Evolutionary conservation across 2,888 invertebrate genomes (phyloP).

Genomic region (Cerastis rubricosa): DNA sequence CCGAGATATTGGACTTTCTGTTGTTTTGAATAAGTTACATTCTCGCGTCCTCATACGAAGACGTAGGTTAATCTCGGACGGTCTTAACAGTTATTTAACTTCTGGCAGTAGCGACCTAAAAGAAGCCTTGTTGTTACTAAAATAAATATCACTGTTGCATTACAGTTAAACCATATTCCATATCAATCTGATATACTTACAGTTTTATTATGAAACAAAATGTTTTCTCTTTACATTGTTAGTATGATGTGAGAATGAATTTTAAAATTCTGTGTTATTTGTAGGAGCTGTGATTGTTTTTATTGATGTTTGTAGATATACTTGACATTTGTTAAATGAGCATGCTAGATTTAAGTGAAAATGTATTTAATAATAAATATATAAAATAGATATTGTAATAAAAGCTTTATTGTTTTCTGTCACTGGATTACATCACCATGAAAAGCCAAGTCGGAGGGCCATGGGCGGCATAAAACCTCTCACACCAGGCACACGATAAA

Average conservation of each 20-base stretch:
- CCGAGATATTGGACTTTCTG: not conserved
- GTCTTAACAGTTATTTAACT: not conserved
- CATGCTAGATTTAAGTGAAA: conserved; percentile 45
- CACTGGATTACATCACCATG: not conserved
- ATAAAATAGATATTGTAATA: conserved; percentile 4
- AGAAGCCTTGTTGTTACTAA: not conserved
- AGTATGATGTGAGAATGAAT: conserved; percentile 11
- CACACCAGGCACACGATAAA: too few relatives aligned
- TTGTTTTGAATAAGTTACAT: not conserved
- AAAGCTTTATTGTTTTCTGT: conserved; percentile 6
- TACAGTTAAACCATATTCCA: conserved; percentile 1
- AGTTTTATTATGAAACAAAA: conserved; percentile 3
- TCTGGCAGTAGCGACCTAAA: not conserved
- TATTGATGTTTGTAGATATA: conserved; percentile 21
- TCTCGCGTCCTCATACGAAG: not conserved
- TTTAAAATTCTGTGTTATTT: conserved; percentile 23
- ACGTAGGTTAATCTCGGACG: not conserved
- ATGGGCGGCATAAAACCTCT: too few relatives aligned
- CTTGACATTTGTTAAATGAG: conserved; percentile 37
- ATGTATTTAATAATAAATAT: conserved; percentile 35
- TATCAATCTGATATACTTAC: not conserved
- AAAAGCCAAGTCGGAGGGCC: too few relatives aligned
- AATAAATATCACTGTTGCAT: not conserved
- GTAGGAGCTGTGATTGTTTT: conserved; percentile 35
- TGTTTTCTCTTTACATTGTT: conserved; percentile 15